Conservation (phyloP, 1,140 invertebrate genomes). For the Cecropterus lyciades region DNA sequence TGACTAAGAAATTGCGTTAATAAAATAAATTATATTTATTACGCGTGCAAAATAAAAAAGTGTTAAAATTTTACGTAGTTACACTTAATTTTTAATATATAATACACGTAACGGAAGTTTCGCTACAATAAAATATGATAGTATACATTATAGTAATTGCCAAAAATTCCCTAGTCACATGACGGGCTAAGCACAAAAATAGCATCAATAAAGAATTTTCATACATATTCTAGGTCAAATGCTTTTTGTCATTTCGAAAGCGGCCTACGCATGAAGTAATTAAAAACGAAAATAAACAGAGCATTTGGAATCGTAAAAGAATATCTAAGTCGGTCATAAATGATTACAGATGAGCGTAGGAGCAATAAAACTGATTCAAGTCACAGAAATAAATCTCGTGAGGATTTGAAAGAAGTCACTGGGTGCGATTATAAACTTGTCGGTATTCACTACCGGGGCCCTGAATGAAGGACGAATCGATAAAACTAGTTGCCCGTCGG, state of each 20-base stretch:
- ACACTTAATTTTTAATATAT: conserved; percentile 4
- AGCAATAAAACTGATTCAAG: conserved; percentile 80
- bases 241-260: conserved; percentile 75
- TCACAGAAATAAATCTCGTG: conserved; percentile 82
- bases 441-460: background rate
- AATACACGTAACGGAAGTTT: conserved; percentile 5
- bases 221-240: conserved; percentile 66
- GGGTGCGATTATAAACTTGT: conserved; percentile 20
- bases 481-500: no score
- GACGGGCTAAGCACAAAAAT: conserved; percentile 46
- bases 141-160: conserved; percentile 26
- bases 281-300: conserved; percentile 84
- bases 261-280: conserved; percentile 79
- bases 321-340: conserved; percentile 81
- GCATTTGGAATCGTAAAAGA: conserved; percentile 80
- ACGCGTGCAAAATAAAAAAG: conserved; percentile 1
- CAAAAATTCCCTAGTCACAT: conserved; percentile 23
- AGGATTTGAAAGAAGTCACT: conserved; percentile 58
- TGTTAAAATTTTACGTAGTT: background rate
- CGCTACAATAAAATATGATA: conserved; percentile 29
- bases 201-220: conserved; percentile 54
- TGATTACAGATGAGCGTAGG: conserved; percentile 80
- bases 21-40: conserved; percentile 5
- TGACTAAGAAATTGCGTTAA: background rate
- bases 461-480: no score